These are phyloP conservation scores for Drosophila yooni DNA, from an alignment of 2,888 invertebrate genomes.

Conservation along the genomic window DNA sequence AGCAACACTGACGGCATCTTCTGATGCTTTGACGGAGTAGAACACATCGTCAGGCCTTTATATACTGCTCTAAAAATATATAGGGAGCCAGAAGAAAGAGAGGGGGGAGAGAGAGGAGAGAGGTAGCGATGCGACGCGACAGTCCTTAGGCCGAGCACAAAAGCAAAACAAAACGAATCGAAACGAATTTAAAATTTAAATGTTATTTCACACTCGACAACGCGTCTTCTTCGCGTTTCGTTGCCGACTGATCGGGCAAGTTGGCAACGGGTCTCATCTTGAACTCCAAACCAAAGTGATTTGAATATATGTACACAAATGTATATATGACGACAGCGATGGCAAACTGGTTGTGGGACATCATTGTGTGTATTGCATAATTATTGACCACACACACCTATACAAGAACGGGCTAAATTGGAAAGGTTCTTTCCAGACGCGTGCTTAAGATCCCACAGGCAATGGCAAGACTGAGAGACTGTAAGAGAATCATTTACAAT, in stretches of 20 bases:
- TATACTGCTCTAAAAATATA: conserved; percentile 39
- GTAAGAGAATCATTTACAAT: conserved; percentile 27
- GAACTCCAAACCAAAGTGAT: conserved; percentile 65
- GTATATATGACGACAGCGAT: conserved; percentile 65
- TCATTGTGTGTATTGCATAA: conserved; percentile 62
- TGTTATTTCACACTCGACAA: conserved; percentile 25
- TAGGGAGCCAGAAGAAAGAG: conserved; percentile 1
- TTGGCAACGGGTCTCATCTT: conserved; percentile 67
- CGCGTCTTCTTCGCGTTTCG: conserved; percentile 62
- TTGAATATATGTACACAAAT: conserved; percentile 49
- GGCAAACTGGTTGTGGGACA: conserved; percentile 71
- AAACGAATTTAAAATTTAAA: conserved; percentile 50
- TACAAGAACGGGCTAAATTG: conserved; percentile 11
- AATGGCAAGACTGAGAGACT: not conserved
- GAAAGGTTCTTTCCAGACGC: conserved; percentile 61
- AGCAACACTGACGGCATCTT: conserved; percentile 57
- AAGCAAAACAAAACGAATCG: conserved; percentile 11
- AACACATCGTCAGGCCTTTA: conserved; percentile 17
- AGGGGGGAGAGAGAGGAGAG: conserved; percentile 1
- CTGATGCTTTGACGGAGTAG: conserved; percentile 46
- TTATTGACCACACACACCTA: conserved; percentile 51
- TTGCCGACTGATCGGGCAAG: conserved; percentile 56
- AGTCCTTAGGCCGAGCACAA: conserved; percentile 43
- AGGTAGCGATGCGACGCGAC: not conserved
- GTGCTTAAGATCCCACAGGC: conserved; percentile 13